Conservation (phyloP, 2,888 invertebrate species). For the Rotaria macrura region DNA sequence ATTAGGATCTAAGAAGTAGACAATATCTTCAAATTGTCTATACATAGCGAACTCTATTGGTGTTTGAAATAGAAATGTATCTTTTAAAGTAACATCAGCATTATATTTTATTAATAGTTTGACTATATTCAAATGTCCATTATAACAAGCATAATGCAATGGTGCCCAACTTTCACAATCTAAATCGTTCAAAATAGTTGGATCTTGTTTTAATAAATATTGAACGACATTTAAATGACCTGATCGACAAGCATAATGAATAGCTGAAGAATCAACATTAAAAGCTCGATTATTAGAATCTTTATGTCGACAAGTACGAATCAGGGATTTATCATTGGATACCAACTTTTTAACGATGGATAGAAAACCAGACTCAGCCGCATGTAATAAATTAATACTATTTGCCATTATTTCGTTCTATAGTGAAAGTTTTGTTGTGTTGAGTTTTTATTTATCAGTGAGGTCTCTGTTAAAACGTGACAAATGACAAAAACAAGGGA, state of each 20-base stretch:
- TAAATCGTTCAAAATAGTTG: not conserved
- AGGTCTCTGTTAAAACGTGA: too few species aligned
- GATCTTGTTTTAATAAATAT: not conserved
- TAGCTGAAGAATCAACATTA: not conserved
- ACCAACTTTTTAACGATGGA: not conserved
- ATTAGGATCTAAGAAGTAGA: not conserved
- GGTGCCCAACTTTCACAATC: not conserved
- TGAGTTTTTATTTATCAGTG: too few species aligned
- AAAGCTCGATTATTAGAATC: not conserved
- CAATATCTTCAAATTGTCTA: conserved; percentile 4
- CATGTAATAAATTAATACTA: not conserved
- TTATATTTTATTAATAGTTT: not conserved
- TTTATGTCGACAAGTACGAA: not conserved
- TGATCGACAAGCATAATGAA: conserved; percentile 20
- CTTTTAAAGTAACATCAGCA: not conserved
- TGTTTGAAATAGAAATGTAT: not conserved
- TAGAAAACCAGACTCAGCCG: not conserved
- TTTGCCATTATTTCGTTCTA: too few species aligned
- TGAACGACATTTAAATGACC: not conserved
- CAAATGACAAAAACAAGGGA: too few species aligned
- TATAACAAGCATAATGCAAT: conserved; percentile 16
- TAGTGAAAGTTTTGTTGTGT: too few species aligned
- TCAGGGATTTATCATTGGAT: not conserved
- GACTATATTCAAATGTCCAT: not conserved
- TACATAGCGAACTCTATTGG: conserved; percentile 7